Percentiles rank a stretch among this genome's conserved stretches.
phyloP scores from a whole-genome alignment of 1,140 invertebrate species.

The Plodia interpunctella region DNA sequence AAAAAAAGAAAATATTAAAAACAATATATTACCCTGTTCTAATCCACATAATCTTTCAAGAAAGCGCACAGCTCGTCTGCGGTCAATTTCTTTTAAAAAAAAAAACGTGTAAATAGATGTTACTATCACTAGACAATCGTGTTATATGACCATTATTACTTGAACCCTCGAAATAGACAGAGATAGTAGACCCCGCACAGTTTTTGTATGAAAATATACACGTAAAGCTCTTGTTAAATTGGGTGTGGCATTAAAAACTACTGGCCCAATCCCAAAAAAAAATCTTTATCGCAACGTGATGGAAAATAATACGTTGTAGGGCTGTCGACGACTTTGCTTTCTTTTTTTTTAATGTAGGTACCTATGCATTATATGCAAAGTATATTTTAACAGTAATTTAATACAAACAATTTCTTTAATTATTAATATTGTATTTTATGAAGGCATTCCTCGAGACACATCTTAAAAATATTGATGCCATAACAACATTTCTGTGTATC shows the following conservation, averaged over 20 bases:
- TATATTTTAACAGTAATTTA: no score
- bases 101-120: not conserved
- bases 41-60: not conserved
- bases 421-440: no score
- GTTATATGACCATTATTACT: not conserved
- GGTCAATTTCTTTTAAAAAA: slow-evolving; percentile 1
- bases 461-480: no score
- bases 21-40: not conserved
- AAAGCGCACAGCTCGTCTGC: not conserved
- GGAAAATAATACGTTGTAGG: not conserved
- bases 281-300: not conserved
- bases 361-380: no score
- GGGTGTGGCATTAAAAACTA: not conserved
- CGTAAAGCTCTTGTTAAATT: not conserved
- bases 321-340: not conserved
- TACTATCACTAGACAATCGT: not conserved
- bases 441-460: no score
- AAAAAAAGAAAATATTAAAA: not conserved
- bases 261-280: not conserved
- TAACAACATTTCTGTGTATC: no score
- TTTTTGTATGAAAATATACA: not conserved
- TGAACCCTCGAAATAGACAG: not conserved
- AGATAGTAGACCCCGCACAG: not conserved
- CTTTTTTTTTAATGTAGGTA: not conserved
- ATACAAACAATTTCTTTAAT: no score